Percentiles rank a stretch among this genome's conserved stretches.
phyloP scores from a whole-genome alignment of 2,797 vertebrate species.

The Ambastaia sidthimunki region DNA sequence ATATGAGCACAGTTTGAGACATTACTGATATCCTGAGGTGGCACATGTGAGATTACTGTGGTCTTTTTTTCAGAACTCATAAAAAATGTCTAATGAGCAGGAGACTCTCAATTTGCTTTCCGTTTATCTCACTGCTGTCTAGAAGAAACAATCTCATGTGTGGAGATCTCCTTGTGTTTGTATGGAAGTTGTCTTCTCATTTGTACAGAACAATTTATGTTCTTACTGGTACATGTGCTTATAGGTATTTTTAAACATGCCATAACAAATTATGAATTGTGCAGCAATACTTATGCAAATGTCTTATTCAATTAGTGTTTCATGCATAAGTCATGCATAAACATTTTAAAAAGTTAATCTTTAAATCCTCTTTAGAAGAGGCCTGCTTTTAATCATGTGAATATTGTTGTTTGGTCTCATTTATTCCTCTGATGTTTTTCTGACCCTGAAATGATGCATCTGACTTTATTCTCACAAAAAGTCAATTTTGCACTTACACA shows the following conservation, averaged over 20 bases:
- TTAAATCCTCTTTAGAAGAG: slow-evolving; percentile 84
- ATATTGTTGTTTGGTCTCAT: slow-evolving; percentile 80
- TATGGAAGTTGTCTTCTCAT: slow-evolving; percentile 2
- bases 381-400: slow-evolving; percentile 76
- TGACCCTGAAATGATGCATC: slow-evolving; percentile 65
- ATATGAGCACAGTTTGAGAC: too few species aligned
- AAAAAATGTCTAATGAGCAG: too few species aligned
- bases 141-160: not conserved
- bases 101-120: not conserved
- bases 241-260: slow-evolving; percentile 51
- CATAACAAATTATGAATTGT: slow-evolving; percentile 72
- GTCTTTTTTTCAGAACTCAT: too few species aligned
- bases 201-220: not conserved
- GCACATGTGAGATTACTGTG: too few species aligned
- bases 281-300: slow-evolving; percentile 80
- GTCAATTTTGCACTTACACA: slow-evolving; percentile 50
- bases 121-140: not conserved
- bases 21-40: too few species aligned
- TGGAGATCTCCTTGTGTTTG: not conserved
- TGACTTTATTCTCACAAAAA: slow-evolving; percentile 54
- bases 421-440: slow-evolving; percentile 74
- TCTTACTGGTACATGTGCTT: not conserved
- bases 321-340: slow-evolving; percentile 77
- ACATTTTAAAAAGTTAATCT: slow-evolving; percentile 85
- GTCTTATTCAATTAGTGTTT: slow-evolving; percentile 81